These are phyloP conservation scores for Drosophila ogumai DNA, from an alignment of 1,140 invertebrate species.

Conservation along the genomic window DNA sequence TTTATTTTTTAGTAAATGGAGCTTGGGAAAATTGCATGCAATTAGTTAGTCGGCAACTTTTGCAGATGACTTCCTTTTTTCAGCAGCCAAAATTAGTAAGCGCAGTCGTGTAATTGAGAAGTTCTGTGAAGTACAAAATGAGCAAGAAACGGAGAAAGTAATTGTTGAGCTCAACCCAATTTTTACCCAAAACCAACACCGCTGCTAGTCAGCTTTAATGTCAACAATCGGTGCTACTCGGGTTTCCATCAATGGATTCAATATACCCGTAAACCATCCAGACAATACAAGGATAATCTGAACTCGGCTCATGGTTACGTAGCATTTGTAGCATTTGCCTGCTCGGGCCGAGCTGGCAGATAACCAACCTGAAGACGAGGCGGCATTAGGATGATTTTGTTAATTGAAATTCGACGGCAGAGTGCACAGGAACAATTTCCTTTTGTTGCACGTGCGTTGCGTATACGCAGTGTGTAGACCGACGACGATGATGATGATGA, in stretches of 20 bases:
- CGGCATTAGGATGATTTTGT: slow-evolving; percentile 58
- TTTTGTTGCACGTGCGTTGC: slow-evolving; percentile 52
- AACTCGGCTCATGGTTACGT: slow-evolving; percentile 13
- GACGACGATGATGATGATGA: slow-evolving; percentile 17
- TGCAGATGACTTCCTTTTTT: slow-evolving; percentile 25
- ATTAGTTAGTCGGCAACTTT: slow-evolving; percentile 47
- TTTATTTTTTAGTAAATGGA: slow-evolving; percentile 49
- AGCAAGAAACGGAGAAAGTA: slow-evolving; percentile 1
- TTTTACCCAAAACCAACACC: not conserved
- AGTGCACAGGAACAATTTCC: slow-evolving; percentile 54
- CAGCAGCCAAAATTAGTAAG: slow-evolving; percentile 32
- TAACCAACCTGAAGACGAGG: slow-evolving; percentile 14
- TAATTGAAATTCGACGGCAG: slow-evolving; percentile 68
- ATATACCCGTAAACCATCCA: not conserved
- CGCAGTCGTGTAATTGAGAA: slow-evolving; percentile 13
- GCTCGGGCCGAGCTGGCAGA: slow-evolving; percentile 8
- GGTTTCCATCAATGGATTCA: not conserved
- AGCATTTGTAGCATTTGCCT: slow-evolving; percentile 30
- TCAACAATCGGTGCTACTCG: not conserved
- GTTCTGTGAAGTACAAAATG: not conserved
- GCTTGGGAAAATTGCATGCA: slow-evolving; percentile 54
- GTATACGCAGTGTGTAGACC: slow-evolving; percentile 54
- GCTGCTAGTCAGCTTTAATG: slow-evolving; percentile 4
- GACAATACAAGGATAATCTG: slow-evolving; percentile 11
- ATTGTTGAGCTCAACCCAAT: not conserved